Base-by-base conservation (phyloP, 53 echinoderm and acorn worm species). In the Zoroaster sp. region DNA sequence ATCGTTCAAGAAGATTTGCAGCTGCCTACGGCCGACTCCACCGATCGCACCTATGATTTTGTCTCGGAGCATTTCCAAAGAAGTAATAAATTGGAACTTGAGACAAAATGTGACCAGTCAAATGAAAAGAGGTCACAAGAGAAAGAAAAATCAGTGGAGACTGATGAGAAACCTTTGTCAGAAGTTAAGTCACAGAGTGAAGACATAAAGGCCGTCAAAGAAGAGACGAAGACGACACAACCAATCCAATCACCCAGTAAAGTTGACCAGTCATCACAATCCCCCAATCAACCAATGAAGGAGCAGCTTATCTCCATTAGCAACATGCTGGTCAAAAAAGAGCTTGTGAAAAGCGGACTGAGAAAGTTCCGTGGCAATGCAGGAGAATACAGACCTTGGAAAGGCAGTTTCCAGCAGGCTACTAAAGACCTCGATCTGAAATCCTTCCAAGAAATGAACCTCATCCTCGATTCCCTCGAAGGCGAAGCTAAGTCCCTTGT, bases 281-380 rank as follows among this genome's bases (percentile, higher is more conserved):
- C 75, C 65, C 49, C 65, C 59, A 88, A 47, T 45, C 72, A 73
- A 34, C 33, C 33, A 35, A 66, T 65, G 38, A 42, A 88, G 47
- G 40, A 63, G 39, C 87, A 91, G 40, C 79, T 91, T 6, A 91
- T 87, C 43, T 87, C 78, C 40, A 68, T 83, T 6, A 72, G 92
- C 75, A 92, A 89, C 88, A 89, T 92, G 89, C 33, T 92, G 63
- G 49, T 92, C 21, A 75, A 85, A 78, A 92, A 92, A 82, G 92
- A 92, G 46, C 82, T 92, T 17, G 51, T 92, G 43, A 75, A 74
- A 44, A 92, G 92, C 41, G 38, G 89, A 4, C 18, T 92, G 46
- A 83, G 88, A 28, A 89, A 83, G 63, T 92, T 89, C 54, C 69
- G 13, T 47, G 83, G 88, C 3, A 83, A 83, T 30, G 80, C 88